These are phyloP conservation scores for Dunckerocampus dactyliophorus DNA, from an alignment of 2,113 vertebrate genomes.

Conservation along the genomic window DNA sequence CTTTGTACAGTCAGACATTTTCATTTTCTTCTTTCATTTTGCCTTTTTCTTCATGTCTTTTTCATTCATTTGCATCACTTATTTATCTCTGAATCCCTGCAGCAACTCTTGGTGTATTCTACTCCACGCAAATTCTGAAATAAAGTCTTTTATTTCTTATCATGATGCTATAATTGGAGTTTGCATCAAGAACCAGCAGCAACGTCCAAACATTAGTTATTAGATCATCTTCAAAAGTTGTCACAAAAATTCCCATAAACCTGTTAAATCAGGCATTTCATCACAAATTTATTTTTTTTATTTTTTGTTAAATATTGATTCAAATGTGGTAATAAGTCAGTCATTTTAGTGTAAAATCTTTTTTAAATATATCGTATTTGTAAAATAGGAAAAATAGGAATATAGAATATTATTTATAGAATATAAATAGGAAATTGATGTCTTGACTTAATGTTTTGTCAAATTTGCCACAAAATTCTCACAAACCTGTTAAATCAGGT, in stretches of 20 bases:
- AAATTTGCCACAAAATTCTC: too few species aligned
- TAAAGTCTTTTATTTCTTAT: constrained; percentile 55
- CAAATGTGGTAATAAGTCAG: too few species aligned
- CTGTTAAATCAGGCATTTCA: too few species aligned
- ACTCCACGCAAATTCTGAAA: constrained; percentile 48
- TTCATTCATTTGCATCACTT: constrained; percentile 56
- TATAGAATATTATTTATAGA: too few species aligned
- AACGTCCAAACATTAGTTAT: neutral
- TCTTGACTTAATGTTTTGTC: too few species aligned
- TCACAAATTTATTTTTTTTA: too few species aligned
- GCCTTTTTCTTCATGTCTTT: neutral
- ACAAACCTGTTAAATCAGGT: too few species aligned
- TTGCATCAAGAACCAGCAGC: neutral
- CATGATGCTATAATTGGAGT: neutral
- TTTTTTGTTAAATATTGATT: too few species aligned
- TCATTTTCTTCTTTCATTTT: neutral
- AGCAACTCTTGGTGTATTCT: constrained; percentile 72
- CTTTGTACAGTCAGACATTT: neutral
- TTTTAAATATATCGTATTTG: too few species aligned
- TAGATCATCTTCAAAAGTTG: neutral
- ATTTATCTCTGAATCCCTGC: constrained; percentile 74
- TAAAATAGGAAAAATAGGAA: too few species aligned
- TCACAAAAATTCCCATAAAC: neutral
- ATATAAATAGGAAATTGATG: too few species aligned
- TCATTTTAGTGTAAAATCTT: too few species aligned